Base-by-base conservation (phyloP, 1,140 invertebrate species). In the Drosophila santomea region DNA sequence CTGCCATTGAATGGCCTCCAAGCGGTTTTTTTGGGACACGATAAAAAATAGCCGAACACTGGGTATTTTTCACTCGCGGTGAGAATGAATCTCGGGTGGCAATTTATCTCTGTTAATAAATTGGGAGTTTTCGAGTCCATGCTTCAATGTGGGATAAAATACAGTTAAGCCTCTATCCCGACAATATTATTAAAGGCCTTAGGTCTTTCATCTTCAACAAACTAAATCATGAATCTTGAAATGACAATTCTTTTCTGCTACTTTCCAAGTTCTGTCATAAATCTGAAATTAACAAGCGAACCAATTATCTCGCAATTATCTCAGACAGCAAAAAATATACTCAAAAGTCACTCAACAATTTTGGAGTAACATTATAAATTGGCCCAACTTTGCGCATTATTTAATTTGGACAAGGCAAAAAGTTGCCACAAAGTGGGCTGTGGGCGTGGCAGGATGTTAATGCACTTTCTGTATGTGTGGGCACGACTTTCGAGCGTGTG, bases 361-460 rank as follows among this genome's bases (percentile, higher is more conserved):
- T 55, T 45, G 45, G 11, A 23, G 61, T 23, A 55, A 35, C 38
- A 60, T 74, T 69, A 83, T 83, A 60, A 83, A 82, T 68, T 74
- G 57, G 44, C 23, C 23, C 44, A 76, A 80, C 72, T 66, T 45
- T 72, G 51, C 43, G 69, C 44, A 59, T 66, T 73, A 85, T 85
- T 80, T 73, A 67, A 78, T 84, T 80, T 78, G 61, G 62, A 58
- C 47, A 69, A 48, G 72, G 11, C 74, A 58, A 67, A 76, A 75
- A 63, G 55, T 63, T 66, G 77, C 54, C 55, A 55, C 58, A 61
- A 52, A 80, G 44, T 63, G 51, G 36, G 28, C n/a, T 15, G 25
- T 23, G 32, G 44, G 48, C 44, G 41, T 28, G 50, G 41, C 23
- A 28, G 45, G 39, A 50, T 48, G 68, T 60, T 78, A 86, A 86